Percentiles rank a stretch among this genome's conserved stretches.
These are phyloP conservation scores for Blomia tropicalis DNA, from an alignment of 2,888 invertebrate species.

Conservation along the genomic window DNA sequence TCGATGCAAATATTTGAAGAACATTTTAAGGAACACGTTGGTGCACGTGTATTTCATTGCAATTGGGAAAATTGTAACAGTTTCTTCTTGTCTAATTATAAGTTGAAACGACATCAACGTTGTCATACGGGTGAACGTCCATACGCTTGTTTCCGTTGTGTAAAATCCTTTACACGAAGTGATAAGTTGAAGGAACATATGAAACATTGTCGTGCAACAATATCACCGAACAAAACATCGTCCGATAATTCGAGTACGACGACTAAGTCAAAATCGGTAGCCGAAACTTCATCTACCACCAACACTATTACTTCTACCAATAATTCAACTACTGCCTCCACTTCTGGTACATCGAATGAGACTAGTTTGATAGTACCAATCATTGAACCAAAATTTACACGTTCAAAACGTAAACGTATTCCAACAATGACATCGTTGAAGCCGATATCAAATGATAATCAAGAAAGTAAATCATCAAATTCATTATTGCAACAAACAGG, in stretches of 20 bases:
- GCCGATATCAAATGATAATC: no score
- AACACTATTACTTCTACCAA: no score
- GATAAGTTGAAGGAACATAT: slow-evolving; percentile 21
- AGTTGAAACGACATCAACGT: slow-evolving; percentile 9
- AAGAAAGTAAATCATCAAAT: no score
- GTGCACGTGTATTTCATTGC: slow-evolving; percentile 1
- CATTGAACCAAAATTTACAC: no score
- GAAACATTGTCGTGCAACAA: not conserved
- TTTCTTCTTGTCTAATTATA: slow-evolving; percentile 17
- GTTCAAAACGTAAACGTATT: no score
- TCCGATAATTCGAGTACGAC: not conserved
- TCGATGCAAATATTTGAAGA: not conserved
- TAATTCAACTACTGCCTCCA: no score
- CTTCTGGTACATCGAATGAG: not conserved
- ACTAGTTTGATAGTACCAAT: not conserved
- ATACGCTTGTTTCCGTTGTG: slow-evolving; percentile 8
- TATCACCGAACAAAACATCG: not conserved
- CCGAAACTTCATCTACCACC: not conserved
- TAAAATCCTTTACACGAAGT: not conserved
- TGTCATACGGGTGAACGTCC: slow-evolving; percentile 19
- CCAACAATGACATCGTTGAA: no score
- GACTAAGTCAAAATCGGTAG: no score
- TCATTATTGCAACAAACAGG: no score
- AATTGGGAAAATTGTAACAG: slow-evolving; percentile 14
- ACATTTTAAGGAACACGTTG: slow-evolving; percentile 2